A percentile compares a stretch with the other conserved stretches of the same genome.
These are phyloP conservation scores for Malachius bipustulatus DNA, from an alignment of 2,888 invertebrate genomes.

Conservation along the genomic window DNA sequence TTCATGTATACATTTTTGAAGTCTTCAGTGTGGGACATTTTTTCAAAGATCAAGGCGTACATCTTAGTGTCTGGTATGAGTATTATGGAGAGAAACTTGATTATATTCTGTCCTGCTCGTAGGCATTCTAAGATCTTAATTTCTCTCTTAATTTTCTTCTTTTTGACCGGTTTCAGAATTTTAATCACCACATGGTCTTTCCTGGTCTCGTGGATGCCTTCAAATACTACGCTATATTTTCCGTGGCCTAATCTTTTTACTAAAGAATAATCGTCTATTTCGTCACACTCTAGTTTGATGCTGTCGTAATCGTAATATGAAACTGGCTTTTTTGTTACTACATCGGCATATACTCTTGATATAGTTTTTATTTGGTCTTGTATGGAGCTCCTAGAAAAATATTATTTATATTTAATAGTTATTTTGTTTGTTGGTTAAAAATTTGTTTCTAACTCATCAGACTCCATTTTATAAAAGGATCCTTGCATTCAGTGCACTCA, in stretches of 20 bases:
- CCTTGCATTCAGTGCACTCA: too few relatives aligned
- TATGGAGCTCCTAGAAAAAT: slow-evolving; percentile 21
- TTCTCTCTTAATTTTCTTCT: slow-evolving; percentile 34
- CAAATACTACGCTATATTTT: slow-evolving; percentile 37
- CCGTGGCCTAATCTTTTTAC: slow-evolving; percentile 33
- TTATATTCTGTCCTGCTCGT: slow-evolving; percentile 32
- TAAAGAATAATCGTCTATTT: slow-evolving; percentile 30
- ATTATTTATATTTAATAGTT: too few relatives aligned
- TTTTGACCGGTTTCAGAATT: slow-evolving; percentile 34
- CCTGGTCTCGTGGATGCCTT: slow-evolving; percentile 28
- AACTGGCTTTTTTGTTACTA: slow-evolving; percentile 27
- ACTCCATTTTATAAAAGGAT: too few relatives aligned
- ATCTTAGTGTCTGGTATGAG: slow-evolving; percentile 23
- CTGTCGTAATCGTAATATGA: slow-evolving; percentile 33
- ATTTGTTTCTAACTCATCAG: too few relatives aligned
- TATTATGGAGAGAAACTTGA: slow-evolving; percentile 29
- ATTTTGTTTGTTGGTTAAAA: too few relatives aligned
- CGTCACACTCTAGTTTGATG: slow-evolving; percentile 27
- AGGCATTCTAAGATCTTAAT: slow-evolving; percentile 35
- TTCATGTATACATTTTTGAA: slow-evolving; percentile 34
- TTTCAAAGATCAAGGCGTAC: slow-evolving; percentile 33
- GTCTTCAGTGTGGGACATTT: slow-evolving; percentile 30
- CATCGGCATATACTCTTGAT: slow-evolving; percentile 31
- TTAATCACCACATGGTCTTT: slow-evolving; percentile 33
- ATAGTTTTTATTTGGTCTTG: slow-evolving; percentile 21